These are phyloP conservation scores for Zelleria hepariella DNA, from an alignment of 2,888 invertebrate genomes.

Conservation along the genomic window DNA sequence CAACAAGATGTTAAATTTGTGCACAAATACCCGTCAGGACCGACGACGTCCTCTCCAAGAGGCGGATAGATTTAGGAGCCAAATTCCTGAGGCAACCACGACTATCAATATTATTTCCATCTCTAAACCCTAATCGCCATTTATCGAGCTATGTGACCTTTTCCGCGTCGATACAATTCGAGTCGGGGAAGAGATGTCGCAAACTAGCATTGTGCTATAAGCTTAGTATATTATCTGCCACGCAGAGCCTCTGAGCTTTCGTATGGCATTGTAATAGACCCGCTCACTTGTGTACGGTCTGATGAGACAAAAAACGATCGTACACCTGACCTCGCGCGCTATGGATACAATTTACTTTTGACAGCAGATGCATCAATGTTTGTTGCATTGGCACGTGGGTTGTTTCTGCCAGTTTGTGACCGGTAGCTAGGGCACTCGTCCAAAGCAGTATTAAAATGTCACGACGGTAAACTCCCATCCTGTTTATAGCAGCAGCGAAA, in stretches of 20 bases:
- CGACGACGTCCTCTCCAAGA: not conserved
- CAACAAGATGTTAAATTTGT: no score
- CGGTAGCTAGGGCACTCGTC: no score
- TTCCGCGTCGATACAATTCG: constrained; percentile 34
- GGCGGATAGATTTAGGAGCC: not conserved
- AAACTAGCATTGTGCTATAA: constrained; percentile 33
- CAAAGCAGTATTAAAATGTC: not conserved
- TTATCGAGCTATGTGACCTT: constrained; percentile 33
- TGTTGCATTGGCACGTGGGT: not conserved
- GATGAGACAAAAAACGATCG: not conserved
- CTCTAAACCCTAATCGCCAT: constrained; percentile 12
- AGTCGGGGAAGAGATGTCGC: constrained; percentile 43
- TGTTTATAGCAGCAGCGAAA: not conserved
- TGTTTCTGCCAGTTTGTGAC: not conserved
- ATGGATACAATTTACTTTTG: not conserved
- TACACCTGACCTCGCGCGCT: not conserved
- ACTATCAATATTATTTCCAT: not conserved
- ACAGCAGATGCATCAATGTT: not conserved
- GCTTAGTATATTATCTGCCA: not conserved
- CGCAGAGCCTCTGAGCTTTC: constrained; percentile 38
- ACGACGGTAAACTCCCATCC: not conserved
- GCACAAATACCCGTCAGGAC: no score
- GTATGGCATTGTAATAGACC: constrained; percentile 53
- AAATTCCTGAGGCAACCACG: not conserved
- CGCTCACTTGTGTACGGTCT: constrained; percentile 36